phyloP scores from a whole-genome alignment of 2,113 vertebrate genomes.

The Podarcis raffonei region DNA sequence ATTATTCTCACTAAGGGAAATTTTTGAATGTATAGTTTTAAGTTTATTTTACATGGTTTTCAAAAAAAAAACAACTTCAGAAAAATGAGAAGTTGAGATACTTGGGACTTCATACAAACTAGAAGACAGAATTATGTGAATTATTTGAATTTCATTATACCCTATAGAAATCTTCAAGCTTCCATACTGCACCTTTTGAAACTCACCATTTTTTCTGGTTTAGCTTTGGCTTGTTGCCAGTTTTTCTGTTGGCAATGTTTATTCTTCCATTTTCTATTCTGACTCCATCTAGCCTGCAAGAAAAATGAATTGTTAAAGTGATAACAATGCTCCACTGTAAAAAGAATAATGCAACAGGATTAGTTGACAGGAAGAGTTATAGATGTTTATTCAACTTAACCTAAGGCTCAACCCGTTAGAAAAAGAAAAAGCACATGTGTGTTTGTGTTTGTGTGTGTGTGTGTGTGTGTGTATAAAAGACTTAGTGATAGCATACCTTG shows the following conservation, averaged over 20 bases:
- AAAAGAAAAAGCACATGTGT: not conserved
- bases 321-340: not conserved
- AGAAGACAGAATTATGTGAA: too few relatives aligned
- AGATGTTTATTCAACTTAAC: too few relatives aligned
- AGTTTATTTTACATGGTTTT: too few relatives aligned
- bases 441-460: not conserved
- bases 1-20: too few relatives aligned
- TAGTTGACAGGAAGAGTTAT: not conserved
- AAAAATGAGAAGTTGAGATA: too few relatives aligned
- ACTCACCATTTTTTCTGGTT: slow-evolving; percentile 87
- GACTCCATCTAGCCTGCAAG: slow-evolving; percentile 89
- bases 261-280: slow-evolving; percentile 90
- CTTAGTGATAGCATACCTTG: slow-evolving; percentile 77
- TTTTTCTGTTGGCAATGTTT: slow-evolving; percentile 83
- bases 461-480: not conserved
- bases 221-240: slow-evolving; percentile 84
- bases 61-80: too few relatives aligned
- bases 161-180: not conserved
- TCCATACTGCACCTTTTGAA: not conserved
- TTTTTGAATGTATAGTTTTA: too few relatives aligned
- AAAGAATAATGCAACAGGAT: not conserved
- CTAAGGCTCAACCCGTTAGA: too few relatives aligned
- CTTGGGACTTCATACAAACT: too few relatives aligned
- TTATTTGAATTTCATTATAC: too few relatives aligned
- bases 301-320: not conserved